Conservation (phyloP, 2,113 vertebrate species). For the Delphinus delphis region DNA sequence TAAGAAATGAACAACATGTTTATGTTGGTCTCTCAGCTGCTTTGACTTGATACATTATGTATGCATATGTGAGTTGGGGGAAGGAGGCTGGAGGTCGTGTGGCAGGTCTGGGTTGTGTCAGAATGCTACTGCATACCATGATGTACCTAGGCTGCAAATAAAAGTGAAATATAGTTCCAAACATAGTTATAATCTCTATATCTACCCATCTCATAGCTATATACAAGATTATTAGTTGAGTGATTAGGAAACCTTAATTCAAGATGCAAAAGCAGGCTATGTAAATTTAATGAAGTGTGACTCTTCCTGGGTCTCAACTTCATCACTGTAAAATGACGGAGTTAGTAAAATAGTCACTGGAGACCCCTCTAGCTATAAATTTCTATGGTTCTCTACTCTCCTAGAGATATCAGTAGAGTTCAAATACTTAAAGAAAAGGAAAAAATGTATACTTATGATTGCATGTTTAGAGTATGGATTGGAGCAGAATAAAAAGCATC, state of each 20-base stretch:
- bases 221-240: background rate
- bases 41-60: background rate
- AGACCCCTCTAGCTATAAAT: background rate
- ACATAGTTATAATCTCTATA: background rate
- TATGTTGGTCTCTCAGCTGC: background rate
- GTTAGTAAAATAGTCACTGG: background rate
- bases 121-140: background rate
- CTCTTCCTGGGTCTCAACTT: background rate
- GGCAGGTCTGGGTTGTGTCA: background rate
- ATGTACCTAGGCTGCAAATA: background rate
- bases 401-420: background rate
- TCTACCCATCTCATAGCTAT: background rate
- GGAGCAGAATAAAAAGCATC: background rate
- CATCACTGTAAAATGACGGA: background rate
- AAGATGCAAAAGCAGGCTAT: background rate
- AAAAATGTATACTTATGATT: background rate
- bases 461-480: background rate
- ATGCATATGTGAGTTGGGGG: background rate
- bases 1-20: background rate
- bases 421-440: background rate
- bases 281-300: background rate
- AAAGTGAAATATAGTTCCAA: background rate
- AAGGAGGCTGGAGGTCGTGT: background rate
- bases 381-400: background rate
- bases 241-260: conserved; percentile 7